These are phyloP conservation scores for Cephus pulcher DNA, from an alignment of 2,888 invertebrate species.

Conservation along the genomic window DNA sequence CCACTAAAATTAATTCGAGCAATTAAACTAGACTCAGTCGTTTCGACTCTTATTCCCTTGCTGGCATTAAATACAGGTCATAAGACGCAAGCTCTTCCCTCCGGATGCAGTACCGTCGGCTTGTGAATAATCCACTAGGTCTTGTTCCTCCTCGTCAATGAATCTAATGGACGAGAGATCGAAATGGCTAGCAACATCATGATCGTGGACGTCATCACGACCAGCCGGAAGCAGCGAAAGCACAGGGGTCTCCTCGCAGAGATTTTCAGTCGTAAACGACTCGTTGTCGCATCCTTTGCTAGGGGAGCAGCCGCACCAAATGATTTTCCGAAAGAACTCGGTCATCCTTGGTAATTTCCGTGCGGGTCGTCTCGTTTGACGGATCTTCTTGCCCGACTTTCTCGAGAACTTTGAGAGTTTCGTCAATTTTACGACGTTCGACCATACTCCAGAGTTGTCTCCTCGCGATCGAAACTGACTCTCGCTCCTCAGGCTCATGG, in stretches of 20 bases:
- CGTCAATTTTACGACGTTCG: background rate
- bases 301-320: constrained; percentile 54
- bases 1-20: background rate
- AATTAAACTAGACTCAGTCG: background rate
- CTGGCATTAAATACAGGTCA: background rate
- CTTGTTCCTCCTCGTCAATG: constrained; percentile 59
- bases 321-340: constrained; percentile 49
- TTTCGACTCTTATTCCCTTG: background rate
- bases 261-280: constrained; percentile 23
- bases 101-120: background rate
- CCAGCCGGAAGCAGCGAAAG: constrained; percentile 21
- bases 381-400: background rate
- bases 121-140: constrained; percentile 5
- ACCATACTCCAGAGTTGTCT: constrained; percentile 7
- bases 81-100: background rate
- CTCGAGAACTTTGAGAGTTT: constrained; percentile 17
- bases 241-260: constrained; percentile 41
- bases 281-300: constrained; percentile 37
- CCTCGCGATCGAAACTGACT: background rate
- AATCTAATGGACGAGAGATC: constrained; percentile 58
- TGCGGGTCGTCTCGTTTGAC: background rate
- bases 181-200: constrained; percentile 41
- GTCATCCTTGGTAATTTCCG: constrained; percentile 28
- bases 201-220: constrained; percentile 7
- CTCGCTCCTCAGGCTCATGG: background rate